phyloP scores from a whole-genome alignment of 2,797 vertebrate species.

The Podarcis lilfordi region DNA sequence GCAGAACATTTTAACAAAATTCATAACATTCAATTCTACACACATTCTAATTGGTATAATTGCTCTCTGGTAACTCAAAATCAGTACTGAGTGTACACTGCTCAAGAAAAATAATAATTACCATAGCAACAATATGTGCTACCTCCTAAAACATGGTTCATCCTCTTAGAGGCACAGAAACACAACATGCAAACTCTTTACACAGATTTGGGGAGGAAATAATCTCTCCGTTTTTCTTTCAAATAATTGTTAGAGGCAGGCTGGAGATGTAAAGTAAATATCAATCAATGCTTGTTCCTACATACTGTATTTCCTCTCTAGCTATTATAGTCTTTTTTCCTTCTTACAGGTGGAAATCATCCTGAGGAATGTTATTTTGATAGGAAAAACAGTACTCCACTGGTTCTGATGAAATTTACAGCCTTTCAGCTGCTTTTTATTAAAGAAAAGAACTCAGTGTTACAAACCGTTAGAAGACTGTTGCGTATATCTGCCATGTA shows the following conservation, averaged over 20 bases:
- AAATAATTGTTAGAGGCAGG: conserved; percentile 54
- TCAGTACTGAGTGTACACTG: conserved; percentile 70
- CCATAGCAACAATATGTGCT: conserved; percentile 73
- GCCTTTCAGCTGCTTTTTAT: background rate
- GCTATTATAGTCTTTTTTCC: background rate
- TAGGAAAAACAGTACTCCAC: background rate
- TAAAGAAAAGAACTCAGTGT: background rate
- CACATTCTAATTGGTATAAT: conserved; percentile 72
- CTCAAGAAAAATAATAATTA: conserved; percentile 77
- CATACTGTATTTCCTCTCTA: conserved; percentile 39
- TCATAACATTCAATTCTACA: conserved; percentile 55
- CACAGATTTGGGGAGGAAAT: conserved; percentile 61
- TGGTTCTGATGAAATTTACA: background rate
- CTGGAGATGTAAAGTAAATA: conserved; percentile 67
- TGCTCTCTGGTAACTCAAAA: conserved; percentile 71
- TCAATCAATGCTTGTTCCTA: conserved; percentile 54
- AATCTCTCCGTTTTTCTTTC: conserved; percentile 58
- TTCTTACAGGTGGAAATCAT: background rate
- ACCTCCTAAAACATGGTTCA: conserved; percentile 61
- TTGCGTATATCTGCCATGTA: background rate
- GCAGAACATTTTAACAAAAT: background rate
- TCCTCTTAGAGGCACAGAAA: conserved; percentile 57
- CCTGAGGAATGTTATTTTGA: too few species aligned
- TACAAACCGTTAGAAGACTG: background rate
- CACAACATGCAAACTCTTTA: conserved; percentile 65